Evolutionary conservation across 2,113 vertebrate species (phyloP).

Genomic region (Piprites chloris): DNA sequence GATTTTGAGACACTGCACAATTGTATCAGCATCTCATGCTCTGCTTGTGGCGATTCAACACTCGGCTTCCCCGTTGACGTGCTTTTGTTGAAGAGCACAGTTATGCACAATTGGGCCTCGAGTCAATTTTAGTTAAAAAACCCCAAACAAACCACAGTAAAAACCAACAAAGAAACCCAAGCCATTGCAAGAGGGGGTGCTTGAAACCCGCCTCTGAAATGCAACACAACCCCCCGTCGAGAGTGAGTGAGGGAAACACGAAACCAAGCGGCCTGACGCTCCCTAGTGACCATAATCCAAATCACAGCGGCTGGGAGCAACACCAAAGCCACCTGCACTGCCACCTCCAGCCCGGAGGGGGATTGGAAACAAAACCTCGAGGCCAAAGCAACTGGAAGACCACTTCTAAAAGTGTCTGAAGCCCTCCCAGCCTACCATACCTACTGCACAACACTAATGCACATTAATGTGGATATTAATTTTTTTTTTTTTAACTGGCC

Average conservation of each 20-base stretch:
- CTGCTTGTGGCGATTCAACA: not conserved
- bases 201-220: not conserved
- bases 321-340: not conserved
- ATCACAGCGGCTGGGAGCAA: not conserved
- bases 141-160: not conserved
- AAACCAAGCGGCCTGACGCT: not conserved
- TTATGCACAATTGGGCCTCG: not conserved
- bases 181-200: not conserved
- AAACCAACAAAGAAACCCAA: not conserved
- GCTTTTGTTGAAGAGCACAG: not conserved
- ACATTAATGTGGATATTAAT: not conserved
- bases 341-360: not conserved
- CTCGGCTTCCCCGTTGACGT: not conserved
- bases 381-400: not conserved
- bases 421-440: not conserved
- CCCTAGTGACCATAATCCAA: slow-evolving; percentile 17
- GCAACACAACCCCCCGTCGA: not conserved
- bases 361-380: not conserved
- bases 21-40: not conserved
- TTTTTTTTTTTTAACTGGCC: not conserved
- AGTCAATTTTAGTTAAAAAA: not conserved
- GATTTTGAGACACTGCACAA: not conserved
- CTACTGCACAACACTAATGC: not conserved
- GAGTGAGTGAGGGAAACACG: not conserved
- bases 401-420: not conserved